Percentiles rank a stretch among this genome's conserved stretches.
Evolutionary conservation across 53 echinoderm and acorn worm species (phyloP).

Genomic region (Henricia sp.): DNA sequence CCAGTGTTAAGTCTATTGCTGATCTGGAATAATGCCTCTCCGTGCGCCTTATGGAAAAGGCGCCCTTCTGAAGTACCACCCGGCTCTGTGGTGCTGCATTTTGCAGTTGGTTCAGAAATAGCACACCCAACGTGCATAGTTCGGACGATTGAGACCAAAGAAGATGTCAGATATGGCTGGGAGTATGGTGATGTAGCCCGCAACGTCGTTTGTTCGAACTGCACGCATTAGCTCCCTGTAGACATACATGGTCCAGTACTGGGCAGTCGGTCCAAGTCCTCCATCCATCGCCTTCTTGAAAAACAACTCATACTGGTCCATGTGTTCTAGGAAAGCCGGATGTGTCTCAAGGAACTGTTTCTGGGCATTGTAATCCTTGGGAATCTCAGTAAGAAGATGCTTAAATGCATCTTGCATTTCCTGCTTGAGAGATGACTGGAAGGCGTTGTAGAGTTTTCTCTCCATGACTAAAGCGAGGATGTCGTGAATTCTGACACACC

Average conservation of each 20-base stretch:
- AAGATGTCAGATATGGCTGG: conserved; percentile 55
- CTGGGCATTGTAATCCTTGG: background rate
- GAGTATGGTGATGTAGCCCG: conserved; percentile 31
- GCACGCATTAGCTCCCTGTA: conserved; percentile 52
- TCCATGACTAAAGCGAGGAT: conserved; percentile 71
- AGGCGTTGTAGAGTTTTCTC: conserved; percentile 37
- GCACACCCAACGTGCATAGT: conserved; percentile 69
- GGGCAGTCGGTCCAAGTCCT: conserved; percentile 1
- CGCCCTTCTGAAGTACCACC: conserved; percentile 56
- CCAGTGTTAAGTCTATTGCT: conserved; percentile 70
- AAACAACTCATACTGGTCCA: conserved; percentile 65
- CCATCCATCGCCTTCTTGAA: conserved; percentile 64
- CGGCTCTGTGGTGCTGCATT: conserved; percentile 33
- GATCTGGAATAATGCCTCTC: conserved; percentile 48
- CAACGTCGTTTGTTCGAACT: conserved; percentile 62
- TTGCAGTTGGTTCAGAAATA: conserved; percentile 26
- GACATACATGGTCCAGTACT: conserved; percentile 59
- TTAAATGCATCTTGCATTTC: no score
- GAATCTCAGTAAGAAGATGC: conserved; percentile 6
- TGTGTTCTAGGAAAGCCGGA: conserved; percentile 40
- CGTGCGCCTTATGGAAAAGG: conserved; percentile 68
- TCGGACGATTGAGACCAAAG: conserved; percentile 65
- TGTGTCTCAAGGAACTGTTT: conserved; percentile 27
- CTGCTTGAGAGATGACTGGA: conserved; percentile 1
- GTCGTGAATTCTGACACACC: conserved; percentile 66